Conservation (phyloP, 2,113 vertebrate species). For the Crocuta crocuta region DNA sequence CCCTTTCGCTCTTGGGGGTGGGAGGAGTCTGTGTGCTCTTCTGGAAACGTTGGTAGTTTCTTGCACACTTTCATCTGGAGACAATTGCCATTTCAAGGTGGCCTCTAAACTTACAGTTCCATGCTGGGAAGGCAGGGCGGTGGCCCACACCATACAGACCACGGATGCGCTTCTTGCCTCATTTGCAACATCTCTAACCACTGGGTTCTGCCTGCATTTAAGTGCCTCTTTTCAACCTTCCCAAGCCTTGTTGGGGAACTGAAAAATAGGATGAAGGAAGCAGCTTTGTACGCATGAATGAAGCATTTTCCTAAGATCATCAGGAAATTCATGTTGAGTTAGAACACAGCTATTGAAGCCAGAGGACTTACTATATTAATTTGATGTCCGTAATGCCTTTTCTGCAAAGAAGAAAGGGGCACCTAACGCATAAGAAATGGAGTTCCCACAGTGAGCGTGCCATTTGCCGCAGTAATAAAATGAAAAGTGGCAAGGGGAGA, state of each 20-base stretch:
- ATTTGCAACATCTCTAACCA: not conserved
- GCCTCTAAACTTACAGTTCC: not conserved
- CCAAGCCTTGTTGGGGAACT: not conserved
- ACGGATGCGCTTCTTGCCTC: not conserved
- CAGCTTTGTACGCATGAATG: not conserved
- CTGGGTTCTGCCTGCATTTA: not conserved
- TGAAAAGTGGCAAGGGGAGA: not conserved
- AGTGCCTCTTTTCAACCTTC: not conserved
- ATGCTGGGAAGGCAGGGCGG: not conserved
- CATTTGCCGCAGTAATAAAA: not conserved
- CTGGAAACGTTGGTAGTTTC: not conserved
- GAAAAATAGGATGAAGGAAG: not conserved
- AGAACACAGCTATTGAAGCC: not conserved
- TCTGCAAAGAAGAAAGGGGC: not conserved
- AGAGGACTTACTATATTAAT: not conserved
- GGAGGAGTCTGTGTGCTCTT: not conserved
- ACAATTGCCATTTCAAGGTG: not conserved
- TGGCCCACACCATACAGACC: not conserved
- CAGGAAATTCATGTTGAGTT: constrained; percentile 4
- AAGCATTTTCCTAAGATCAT: not conserved
- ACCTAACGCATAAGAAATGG: not conserved
- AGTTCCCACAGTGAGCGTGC: not conserved
- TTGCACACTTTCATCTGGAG: not conserved
- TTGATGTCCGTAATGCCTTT: not conserved
- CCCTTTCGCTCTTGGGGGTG: not conserved